A percentile compares a stretch with the other conserved stretches of the same genome.
Conservation (phyloP, 2,113 vertebrate species). For the Myotis yumanensis region DNA sequence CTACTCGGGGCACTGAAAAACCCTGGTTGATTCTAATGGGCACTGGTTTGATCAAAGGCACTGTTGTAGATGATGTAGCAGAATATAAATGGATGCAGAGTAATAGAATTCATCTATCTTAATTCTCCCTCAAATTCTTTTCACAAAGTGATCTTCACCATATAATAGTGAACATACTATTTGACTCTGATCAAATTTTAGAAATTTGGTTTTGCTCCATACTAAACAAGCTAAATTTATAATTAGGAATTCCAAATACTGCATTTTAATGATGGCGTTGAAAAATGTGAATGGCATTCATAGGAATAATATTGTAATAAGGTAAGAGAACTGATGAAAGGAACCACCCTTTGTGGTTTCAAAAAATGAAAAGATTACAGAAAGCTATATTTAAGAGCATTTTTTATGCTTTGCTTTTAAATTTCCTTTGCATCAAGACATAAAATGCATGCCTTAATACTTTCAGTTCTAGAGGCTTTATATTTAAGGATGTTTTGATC, state of each 20-base stretch:
- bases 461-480: background rate
- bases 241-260: background rate
- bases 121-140: background rate
- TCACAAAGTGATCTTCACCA: background rate
- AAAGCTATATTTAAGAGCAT: background rate
- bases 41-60: background rate
- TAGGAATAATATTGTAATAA: background rate
- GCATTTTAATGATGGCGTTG: background rate
- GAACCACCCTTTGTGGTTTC: background rate
- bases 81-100: background rate
- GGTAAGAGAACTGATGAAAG: background rate
- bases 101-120: background rate
- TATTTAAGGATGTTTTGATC: background rate
- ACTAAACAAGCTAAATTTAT: background rate
- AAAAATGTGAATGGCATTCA: background rate
- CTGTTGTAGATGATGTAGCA: background rate
- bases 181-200: background rate
- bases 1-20: background rate
- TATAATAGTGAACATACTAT: background rate
- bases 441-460: background rate
- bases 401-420: background rate
- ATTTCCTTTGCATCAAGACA: conserved; percentile 17
- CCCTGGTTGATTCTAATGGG: background rate
- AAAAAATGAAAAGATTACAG: background rate
- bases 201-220: background rate